A percentile compares a stretch with the other conserved stretches of the same genome.
Conservation (phyloP, 2,888 invertebrate genomes). For the Drosophila monieri region DNA sequence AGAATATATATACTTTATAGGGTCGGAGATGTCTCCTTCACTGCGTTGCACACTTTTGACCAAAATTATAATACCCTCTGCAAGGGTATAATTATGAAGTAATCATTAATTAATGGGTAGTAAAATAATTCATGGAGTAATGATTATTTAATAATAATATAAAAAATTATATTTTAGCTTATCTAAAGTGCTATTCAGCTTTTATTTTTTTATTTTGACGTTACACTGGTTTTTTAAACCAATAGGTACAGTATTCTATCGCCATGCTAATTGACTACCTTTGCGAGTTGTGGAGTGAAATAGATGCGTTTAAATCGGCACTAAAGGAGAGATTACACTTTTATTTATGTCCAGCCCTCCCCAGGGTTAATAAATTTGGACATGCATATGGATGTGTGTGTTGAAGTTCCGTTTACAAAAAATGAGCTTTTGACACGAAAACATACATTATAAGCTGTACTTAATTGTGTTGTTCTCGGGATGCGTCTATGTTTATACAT, state of each 20-base stretch:
- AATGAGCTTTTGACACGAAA: conserved; percentile 81
- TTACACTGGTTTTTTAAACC: not conserved
- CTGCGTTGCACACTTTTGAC: too few relatives aligned
- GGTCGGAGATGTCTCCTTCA: too few relatives aligned
- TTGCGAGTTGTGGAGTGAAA: not conserved
- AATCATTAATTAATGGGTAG: too few relatives aligned
- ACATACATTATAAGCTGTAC: conserved; percentile 73
- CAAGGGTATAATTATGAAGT: too few relatives aligned
- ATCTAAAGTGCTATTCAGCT: too few relatives aligned
- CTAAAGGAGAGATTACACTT: conserved; percentile 51
- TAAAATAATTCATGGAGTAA: too few relatives aligned
- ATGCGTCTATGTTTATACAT: not conserved
- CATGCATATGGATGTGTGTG: conserved; percentile 15
- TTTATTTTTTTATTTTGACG: not conserved
- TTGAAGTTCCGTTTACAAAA: conserved; percentile 56
- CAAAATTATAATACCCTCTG: too few relatives aligned
- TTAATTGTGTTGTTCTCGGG: conserved; percentile 78
- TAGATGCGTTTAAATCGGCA: conserved; percentile 5
- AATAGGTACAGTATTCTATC: not conserved
- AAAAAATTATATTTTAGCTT: too few relatives aligned
- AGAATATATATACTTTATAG: too few relatives aligned
- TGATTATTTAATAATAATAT: too few relatives aligned
- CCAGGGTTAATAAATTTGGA: conserved; percentile 26
- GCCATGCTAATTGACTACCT: not conserved
- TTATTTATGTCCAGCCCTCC: conserved; percentile 4